Percentiles rank a stretch among this genome's conserved stretches.
Evolutionary conservation across 1,140 invertebrate species (phyloP).

Genomic region (Thaumatotibia leucotreta): DNA sequence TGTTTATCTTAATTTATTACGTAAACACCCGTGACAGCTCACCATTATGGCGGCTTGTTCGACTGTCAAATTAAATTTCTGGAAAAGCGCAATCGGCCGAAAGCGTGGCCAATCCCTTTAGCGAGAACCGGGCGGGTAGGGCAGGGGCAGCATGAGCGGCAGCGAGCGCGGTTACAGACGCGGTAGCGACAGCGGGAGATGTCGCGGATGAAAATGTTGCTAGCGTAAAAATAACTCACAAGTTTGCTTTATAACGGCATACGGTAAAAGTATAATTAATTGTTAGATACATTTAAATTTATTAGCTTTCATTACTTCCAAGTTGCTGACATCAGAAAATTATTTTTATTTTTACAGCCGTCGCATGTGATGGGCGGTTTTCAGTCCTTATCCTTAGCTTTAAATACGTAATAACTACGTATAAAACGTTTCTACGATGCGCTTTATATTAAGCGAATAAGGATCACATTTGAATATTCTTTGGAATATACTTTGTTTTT

Average conservation of each 20-base stretch:
- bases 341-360: neutral
- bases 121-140: constrained; percentile 25
- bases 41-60: constrained; percentile 21
- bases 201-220: too few relatives aligned
- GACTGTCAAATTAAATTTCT: constrained; percentile 47
- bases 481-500: neutral
- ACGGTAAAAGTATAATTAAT: too few relatives aligned
- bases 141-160: neutral
- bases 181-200: neutral
- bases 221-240: too few relatives aligned
- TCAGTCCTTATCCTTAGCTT: neutral
- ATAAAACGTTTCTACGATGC: neutral
- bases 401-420: constrained; percentile 2
- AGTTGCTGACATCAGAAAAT: too few relatives aligned
- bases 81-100: constrained; percentile 46
- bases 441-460: neutral
- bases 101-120: constrained; percentile 45
- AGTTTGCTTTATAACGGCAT: too few relatives aligned
- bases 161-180: neutral
- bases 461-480: neutral
- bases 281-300: too few relatives aligned
- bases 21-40: neutral
- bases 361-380: neutral
- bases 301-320: too few relatives aligned
- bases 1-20: constrained; percentile 14